These are phyloP conservation scores for Cyprinella venusta DNA, from an alignment of 2,797 vertebrate species.

Conservation along the genomic window DNA sequence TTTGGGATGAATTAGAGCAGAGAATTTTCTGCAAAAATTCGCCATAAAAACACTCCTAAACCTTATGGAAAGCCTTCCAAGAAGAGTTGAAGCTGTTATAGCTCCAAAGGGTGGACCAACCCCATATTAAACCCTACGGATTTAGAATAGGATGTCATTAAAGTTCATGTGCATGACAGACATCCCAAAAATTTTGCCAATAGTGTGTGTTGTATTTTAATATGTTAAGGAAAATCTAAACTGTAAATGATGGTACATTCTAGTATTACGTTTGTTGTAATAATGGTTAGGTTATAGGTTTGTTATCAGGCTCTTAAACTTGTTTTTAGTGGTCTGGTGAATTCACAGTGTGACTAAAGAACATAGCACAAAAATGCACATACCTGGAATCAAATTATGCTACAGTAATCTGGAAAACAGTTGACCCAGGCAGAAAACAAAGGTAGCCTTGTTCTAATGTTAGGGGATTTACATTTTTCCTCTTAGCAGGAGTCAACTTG, in stretches of 20 bases:
- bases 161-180: too few species aligned
- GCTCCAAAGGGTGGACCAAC: too few species aligned
- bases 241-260: not conserved
- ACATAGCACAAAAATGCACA: conserved; percentile 30
- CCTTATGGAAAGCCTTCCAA: too few species aligned
- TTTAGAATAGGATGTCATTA: too few species aligned
- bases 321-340: conserved; percentile 11
- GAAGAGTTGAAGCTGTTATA: too few species aligned
- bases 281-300: not conserved
- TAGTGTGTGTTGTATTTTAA: not conserved
- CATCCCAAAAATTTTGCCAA: not conserved
- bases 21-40: too few species aligned
- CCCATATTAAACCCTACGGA: too few species aligned
- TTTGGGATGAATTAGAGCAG: too few species aligned
- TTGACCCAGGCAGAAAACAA: conserved; percentile 70
- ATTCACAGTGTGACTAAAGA: conserved; percentile 20
- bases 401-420: conserved; percentile 69
- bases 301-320: not conserved
- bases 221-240: not conserved
- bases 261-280: not conserved
- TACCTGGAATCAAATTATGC: conserved; percentile 51
- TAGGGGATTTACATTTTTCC: conserved; percentile 73
- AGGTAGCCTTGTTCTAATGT: conserved; percentile 74
- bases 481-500: conserved; percentile 56
- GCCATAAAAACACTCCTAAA: too few species aligned